These are phyloP conservation scores for Macrophya annulata DNA, from an alignment of 2,888 invertebrate species.

Conservation along the genomic window DNA sequence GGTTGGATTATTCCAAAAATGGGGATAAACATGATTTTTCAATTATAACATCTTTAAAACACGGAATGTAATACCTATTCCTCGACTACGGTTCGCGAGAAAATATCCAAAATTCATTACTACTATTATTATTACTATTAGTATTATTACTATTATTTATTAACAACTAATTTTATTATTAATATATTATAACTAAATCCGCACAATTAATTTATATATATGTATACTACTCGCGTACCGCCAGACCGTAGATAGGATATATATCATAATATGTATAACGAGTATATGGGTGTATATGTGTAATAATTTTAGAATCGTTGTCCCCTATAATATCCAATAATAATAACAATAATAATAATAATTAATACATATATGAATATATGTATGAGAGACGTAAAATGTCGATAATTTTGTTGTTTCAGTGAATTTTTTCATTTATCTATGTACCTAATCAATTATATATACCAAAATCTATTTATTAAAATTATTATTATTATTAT, in stretches of 20 bases:
- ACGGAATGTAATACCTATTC: not conserved
- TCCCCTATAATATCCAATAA: not conserved
- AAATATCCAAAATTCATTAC: not conserved
- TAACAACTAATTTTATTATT: not conserved
- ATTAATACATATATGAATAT: not conserved
- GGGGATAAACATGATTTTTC: slow-evolving; percentile 83
- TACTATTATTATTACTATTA: not conserved
- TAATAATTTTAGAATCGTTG: slow-evolving; percentile 11
- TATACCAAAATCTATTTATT: not conserved
- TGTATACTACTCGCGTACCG: not conserved
- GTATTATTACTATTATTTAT: not conserved
- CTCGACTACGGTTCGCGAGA: slow-evolving; percentile 10
- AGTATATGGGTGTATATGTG: slow-evolving; percentile 19
- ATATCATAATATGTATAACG: slow-evolving; percentile 6
- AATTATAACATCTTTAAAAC: not conserved
- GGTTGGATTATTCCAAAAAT: slow-evolving; percentile 94
- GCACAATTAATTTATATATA: not conserved
- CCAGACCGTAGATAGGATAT: slow-evolving; percentile 10
- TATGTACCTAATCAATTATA: too few relatives aligned
- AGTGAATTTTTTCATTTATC: not conserved
- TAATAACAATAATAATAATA: not conserved
- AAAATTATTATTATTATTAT: not conserved
- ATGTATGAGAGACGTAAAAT: not conserved
- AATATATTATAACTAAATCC: not conserved
- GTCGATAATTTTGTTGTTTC: not conserved